Percentiles rank a stretch among this genome's conserved stretches.
Conservation (phyloP, 2,888 invertebrate species). For the Ormyrus labotus region DNA sequence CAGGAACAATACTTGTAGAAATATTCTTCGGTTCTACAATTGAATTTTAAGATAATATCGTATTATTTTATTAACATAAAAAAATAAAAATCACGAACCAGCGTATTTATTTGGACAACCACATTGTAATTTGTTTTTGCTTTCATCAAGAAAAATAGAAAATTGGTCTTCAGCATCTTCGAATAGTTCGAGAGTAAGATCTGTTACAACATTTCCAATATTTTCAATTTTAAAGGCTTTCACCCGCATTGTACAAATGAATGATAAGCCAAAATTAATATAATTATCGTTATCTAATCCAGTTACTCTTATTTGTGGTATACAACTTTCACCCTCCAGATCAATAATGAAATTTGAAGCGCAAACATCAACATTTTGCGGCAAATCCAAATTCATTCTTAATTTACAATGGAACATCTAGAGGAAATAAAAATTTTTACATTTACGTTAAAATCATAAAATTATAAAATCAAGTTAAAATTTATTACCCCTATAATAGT, state of each 20-base stretch:
- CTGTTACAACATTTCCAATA: conserved; percentile 71
- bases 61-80: background rate
- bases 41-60: background rate
- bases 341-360: conserved; percentile 60
- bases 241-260: conserved; percentile 62
- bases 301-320: conserved; percentile 74
- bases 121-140: background rate
- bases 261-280: conserved; percentile 71
- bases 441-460: too few species aligned
- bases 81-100: conserved; percentile 1
- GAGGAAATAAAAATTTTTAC: too few species aligned
- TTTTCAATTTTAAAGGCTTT: conserved; percentile 72
- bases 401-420: conserved; percentile 57
- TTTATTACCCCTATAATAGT: conserved; percentile 71
- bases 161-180: conserved; percentile 63
- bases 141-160: background rate
- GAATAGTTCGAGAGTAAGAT: conserved; percentile 72
- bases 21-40: background rate
- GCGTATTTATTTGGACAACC: background rate
- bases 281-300: conserved; percentile 55
- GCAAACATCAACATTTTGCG: conserved; percentile 59
- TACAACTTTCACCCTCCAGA: conserved; percentile 74
- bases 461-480: too few species aligned
- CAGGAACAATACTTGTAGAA: background rate
- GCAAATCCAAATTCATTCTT: conserved; percentile 64